A percentile compares a stretch with the other conserved stretches of the same genome.
These are phyloP conservation scores for Tragelaphus strepsiceros DNA, from an alignment of 2,113 vertebrate species.

Conservation along the genomic window DNA sequence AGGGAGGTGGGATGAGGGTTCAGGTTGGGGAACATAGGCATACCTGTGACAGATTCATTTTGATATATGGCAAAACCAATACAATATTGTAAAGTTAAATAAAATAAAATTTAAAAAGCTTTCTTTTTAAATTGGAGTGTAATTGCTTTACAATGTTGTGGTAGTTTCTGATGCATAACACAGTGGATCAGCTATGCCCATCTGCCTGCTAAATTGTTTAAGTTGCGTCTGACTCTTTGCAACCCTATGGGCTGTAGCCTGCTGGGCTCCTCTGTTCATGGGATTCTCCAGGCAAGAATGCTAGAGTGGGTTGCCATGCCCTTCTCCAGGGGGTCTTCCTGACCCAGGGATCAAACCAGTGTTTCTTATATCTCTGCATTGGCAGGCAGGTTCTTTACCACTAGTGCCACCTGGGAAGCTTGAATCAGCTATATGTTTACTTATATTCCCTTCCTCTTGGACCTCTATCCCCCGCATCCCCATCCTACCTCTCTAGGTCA, in stretches of 20 bases:
- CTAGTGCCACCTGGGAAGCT: not conserved
- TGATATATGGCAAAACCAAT: too few relatives aligned
- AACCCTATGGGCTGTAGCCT: not conserved
- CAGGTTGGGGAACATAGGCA: too few relatives aligned
- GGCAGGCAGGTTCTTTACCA: not conserved
- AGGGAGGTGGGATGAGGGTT: too few relatives aligned
- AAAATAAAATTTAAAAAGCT: too few relatives aligned
- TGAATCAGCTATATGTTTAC: not conserved
- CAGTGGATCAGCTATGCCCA: not conserved
- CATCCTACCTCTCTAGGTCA: not conserved
- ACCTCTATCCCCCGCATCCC: not conserved
- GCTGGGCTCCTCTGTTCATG: not conserved
- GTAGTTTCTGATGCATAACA: not conserved
- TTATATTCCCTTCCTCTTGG: not conserved
- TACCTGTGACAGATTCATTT: too few relatives aligned
- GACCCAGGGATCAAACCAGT: not conserved
- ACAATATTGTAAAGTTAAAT: too few relatives aligned
- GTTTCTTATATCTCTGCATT: not conserved
- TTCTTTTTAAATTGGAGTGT: not conserved
- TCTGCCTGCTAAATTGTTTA: not conserved
- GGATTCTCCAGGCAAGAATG: not conserved
- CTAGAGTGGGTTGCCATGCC: not conserved
- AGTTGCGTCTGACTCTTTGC: fast-evolving
- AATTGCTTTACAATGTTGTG: not conserved
- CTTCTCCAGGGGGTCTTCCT: not conserved